Evolutionary conservation across 2,888 invertebrate species (phyloP).

Genomic region (Rotaria sp.): DNA sequence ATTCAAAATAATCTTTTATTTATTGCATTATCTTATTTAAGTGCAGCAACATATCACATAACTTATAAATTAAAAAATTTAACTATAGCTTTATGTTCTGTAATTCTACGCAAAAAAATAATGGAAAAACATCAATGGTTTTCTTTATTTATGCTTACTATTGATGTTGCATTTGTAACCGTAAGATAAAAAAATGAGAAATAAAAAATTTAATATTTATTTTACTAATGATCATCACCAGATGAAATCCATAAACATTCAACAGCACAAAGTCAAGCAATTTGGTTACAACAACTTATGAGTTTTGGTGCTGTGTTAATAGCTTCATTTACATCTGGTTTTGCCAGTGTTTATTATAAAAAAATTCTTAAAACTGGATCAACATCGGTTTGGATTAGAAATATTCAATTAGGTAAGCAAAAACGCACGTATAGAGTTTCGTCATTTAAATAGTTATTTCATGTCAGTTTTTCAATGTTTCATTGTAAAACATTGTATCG

Average conservation of each 20-base stretch:
- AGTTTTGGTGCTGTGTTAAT: conserved; percentile 57
- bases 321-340: conserved; percentile 59
- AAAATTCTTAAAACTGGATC: conserved; percentile 57
- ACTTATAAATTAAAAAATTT: conserved; percentile 93
- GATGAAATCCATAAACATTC: background rate
- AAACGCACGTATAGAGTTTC: too few species aligned
- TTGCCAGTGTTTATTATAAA: conserved; percentile 60
- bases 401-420: conserved; percentile 58
- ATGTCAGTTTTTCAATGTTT: too few species aligned
- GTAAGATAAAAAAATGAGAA: conserved; percentile 35
- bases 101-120: conserved; percentile 71
- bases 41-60: conserved; percentile 60
- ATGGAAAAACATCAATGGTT: conserved; percentile 76
- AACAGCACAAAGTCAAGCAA: background rate
- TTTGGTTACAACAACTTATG: conserved; percentile 44
- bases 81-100: conserved; percentile 93
- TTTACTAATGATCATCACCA: conserved; percentile 29
- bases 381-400: conserved; percentile 57
- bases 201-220: too few species aligned
- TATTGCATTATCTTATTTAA: conserved; percentile 57
- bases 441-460: too few species aligned
- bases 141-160: conserved; percentile 71
- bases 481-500: too few species aligned
- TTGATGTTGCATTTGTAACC: conserved; percentile 63
- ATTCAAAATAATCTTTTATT: conserved; percentile 59